phyloP scores from a whole-genome alignment of 35 echinoderm and acorn worm genomes.

The Lytechinus variegatus region DNA sequence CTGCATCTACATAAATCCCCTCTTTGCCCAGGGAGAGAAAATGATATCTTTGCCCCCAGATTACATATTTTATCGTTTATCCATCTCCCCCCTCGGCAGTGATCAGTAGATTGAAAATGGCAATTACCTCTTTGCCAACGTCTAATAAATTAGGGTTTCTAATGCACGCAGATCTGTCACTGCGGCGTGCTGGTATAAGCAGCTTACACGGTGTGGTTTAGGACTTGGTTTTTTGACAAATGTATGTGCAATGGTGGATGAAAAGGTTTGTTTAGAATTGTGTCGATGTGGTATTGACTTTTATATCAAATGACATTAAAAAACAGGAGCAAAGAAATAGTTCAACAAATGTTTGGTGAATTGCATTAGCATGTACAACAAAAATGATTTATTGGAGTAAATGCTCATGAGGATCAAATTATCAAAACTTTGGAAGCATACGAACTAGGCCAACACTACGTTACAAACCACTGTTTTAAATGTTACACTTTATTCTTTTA shows the following conservation, averaged over 20 bases:
- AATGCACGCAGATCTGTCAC: not conserved
- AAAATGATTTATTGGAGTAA: not conserved
- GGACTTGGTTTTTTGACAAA: not conserved
- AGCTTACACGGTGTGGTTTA: not conserved
- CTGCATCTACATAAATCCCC: slow-evolving; percentile 4
- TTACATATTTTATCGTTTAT: slow-evolving; percentile 15
- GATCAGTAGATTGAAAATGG: slow-evolving; percentile 12
- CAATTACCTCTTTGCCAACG: slow-evolving; percentile 17
- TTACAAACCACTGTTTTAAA: too few species aligned
- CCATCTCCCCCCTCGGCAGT: not conserved
- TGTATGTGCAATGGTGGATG: not conserved
- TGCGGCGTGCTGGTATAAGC: not conserved
- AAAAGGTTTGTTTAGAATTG: not conserved
- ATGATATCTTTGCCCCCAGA: slow-evolving; percentile 25
- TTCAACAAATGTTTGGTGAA: not conserved
- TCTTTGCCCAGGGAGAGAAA: not conserved
- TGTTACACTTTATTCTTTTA: too few species aligned
- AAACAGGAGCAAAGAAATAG: not conserved
- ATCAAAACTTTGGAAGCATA: too few species aligned
- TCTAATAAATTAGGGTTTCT: slow-evolving; percentile 6
- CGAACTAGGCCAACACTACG: too few species aligned
- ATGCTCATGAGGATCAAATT: too few species aligned
- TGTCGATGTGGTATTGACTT: not conserved
- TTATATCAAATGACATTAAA: not conserved
- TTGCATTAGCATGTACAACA: not conserved